phyloP scores from a whole-genome alignment of 2,113 vertebrate species.

The Psammodynastes pulverulentus region DNA sequence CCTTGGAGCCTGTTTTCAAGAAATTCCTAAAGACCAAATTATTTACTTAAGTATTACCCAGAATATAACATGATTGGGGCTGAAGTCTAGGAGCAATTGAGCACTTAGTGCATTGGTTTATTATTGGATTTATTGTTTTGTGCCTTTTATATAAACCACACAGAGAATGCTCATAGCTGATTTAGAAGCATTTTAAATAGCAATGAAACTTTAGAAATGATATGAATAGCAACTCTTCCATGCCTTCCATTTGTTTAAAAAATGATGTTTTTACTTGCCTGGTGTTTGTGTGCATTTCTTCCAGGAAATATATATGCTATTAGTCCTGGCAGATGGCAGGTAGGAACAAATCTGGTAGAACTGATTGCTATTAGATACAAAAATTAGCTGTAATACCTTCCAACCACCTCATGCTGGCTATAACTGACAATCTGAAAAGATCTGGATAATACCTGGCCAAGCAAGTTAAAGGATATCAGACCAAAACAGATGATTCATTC shows the following conservation, averaged over 20 bases:
- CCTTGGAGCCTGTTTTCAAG: background rate
- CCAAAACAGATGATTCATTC: slow-evolving; percentile 36
- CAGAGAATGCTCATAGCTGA: background rate
- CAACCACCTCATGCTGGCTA: background rate
- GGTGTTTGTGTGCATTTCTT: background rate
- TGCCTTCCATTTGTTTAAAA: background rate
- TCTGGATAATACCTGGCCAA: slow-evolving; percentile 15
- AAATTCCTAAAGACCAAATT: background rate
- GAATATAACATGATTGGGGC: background rate
- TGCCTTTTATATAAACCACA: background rate
- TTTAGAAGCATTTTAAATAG: background rate
- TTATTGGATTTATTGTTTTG: background rate
- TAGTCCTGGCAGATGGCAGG: slow-evolving; percentile 24
- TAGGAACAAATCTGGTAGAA: slow-evolving; percentile 21
- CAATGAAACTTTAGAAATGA: background rate
- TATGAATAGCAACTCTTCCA: background rate
- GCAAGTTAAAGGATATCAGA: slow-evolving; percentile 32
- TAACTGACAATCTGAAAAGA: slow-evolving; percentile 34
- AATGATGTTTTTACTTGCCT: background rate
- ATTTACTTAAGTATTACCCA: background rate
- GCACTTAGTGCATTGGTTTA: background rate
- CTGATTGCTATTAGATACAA: slow-evolving; percentile 35
- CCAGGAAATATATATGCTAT: background rate
- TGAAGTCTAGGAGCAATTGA: background rate
- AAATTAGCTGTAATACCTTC: background rate